phyloP scores from a whole-genome alignment of 2,888 invertebrate species.

The Brachyptera risi region DNA sequence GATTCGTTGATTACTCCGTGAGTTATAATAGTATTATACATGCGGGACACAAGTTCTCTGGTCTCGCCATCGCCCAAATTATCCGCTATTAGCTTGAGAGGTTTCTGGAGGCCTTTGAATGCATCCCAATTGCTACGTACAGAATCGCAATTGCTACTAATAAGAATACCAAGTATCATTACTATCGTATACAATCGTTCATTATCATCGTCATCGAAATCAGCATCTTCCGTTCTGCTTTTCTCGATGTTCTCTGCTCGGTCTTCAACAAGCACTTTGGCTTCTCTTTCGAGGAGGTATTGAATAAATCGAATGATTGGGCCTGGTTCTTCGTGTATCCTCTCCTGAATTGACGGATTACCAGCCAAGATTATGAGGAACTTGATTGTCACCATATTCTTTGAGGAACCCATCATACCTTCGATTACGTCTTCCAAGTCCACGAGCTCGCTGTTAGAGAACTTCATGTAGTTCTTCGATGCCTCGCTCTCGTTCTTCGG shows the following conservation, averaged over 20 bases:
- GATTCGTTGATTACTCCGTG: constrained; percentile 36
- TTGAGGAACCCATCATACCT: constrained; percentile 7
- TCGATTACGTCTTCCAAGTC: constrained; percentile 13
- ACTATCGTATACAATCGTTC: constrained; percentile 41
- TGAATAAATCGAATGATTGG: constrained; percentile 42
- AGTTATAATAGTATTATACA: constrained; percentile 40
- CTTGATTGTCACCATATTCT: constrained; percentile 24
- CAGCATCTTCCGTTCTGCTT: constrained; percentile 21
- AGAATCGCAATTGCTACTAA: constrained; percentile 36
- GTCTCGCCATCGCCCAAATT: constrained; percentile 36
- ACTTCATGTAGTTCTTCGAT: constrained; percentile 16
- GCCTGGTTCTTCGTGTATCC: constrained; percentile 41
- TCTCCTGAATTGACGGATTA: constrained; percentile 41
- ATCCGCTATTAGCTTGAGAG: constrained; percentile 37
- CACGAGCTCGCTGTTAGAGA: constrained; percentile 6
- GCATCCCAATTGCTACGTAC: constrained; percentile 38
- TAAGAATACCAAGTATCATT: constrained; percentile 44
- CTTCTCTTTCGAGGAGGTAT: constrained; percentile 40
- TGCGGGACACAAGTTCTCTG: constrained; percentile 39
- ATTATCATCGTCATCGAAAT: constrained; percentile 28
- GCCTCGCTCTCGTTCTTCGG: constrained; percentile 20
- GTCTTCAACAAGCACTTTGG: constrained; percentile 26
- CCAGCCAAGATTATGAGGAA: constrained; percentile 42
- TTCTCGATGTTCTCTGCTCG: constrained; percentile 2
- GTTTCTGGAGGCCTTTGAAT: constrained; percentile 41